Base-by-base conservation (phyloP, 1,140 invertebrate species). In the Drosophila sulfurigaster region DNA sequence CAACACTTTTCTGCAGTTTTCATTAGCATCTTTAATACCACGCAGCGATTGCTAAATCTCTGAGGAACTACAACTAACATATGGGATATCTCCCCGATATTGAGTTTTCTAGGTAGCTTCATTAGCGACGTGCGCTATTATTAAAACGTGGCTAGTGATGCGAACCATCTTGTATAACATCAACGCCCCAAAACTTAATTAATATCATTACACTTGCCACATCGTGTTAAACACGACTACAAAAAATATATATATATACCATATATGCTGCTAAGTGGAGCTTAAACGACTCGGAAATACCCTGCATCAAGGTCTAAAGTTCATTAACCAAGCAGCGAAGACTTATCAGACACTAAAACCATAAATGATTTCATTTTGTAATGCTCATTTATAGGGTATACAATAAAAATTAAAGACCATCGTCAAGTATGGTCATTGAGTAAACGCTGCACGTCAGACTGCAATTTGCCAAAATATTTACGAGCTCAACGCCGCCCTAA, bases 381-480 rank as follows among this genome's bases (percentile, higher is more conserved):
- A 52, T 25, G 2, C 5, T 30, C 6, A 38, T 38, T n/a, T 52
- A 43, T 8, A 52, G 60, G 60, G 60, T 64, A 43, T 43, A 25
- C 20, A 25, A 41, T 8, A 8, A 43, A 64, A 60, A 52, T 62
- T 81, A 81, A 57, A 79, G 56, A 79, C 63, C 49, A 65, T 82
- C 49, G 57, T 82, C 13, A 58, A 79, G 75, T 67, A 64, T 62
- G 63, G 43, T 64, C 79, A 71, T 72, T 67, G 46, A 64, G 38
- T 65, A 87, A 63, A 62, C 80, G 63, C 11, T 63, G 83, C 85
- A 89, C 83, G 83, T 88, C 65, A 38, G 5, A 20, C 60, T 70
- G 85, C 72, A 88, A 88, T 88, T 88, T 88, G 85, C 85, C 81
- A 89, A 88, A 89, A 85, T 88, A 88, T 88, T 88, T 88, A 88